Percentiles rank a stretch among this genome's conserved stretches.
These are phyloP conservation scores for Erebia epiphron DNA, from an alignment of 2,888 invertebrate species.

Conservation along the genomic window DNA sequence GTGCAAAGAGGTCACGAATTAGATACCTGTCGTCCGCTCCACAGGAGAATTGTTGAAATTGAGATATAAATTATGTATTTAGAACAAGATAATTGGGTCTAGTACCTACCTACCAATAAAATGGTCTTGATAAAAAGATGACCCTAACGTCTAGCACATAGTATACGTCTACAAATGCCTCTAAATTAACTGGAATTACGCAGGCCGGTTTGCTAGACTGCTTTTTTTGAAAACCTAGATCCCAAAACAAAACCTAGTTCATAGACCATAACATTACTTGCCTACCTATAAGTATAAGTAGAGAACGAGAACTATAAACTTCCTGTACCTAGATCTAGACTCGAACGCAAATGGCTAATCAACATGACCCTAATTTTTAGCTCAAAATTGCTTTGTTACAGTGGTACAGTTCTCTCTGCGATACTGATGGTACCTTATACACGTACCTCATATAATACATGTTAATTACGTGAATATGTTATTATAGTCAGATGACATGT, in stretches of 20 bases:
- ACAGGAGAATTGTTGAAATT: too few relatives aligned
- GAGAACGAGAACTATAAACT: neutral
- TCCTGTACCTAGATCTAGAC: neutral
- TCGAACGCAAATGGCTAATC: conserved; percentile 14
- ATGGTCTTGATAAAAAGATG: conserved; percentile 1
- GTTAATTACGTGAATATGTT: neutral
- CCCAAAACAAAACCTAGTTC: neutral
- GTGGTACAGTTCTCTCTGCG: neutral
- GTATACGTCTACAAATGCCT: too few relatives aligned
- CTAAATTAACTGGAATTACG: too few relatives aligned
- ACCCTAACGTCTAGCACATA: neutral
- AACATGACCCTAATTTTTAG: conserved; percentile 15
- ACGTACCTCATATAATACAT: neutral
- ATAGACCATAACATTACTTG: neutral
- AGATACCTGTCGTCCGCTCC: conserved; percentile 35
- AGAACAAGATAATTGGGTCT: conserved; percentile 11
- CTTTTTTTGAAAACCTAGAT: too few relatives aligned
- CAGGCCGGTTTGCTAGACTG: too few relatives aligned
- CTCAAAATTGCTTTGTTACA: neutral
- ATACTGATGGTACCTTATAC: neutral
- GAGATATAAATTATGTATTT: conserved; percentile 20
- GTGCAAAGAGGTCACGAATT: conserved; percentile 33
- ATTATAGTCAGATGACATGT: neutral
- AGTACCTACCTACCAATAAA: neutral
- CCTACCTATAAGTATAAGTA: neutral